Evolutionary conservation across 2,888 invertebrate species (phyloP).

Genomic region (Trissoscelio sp.): DNA sequence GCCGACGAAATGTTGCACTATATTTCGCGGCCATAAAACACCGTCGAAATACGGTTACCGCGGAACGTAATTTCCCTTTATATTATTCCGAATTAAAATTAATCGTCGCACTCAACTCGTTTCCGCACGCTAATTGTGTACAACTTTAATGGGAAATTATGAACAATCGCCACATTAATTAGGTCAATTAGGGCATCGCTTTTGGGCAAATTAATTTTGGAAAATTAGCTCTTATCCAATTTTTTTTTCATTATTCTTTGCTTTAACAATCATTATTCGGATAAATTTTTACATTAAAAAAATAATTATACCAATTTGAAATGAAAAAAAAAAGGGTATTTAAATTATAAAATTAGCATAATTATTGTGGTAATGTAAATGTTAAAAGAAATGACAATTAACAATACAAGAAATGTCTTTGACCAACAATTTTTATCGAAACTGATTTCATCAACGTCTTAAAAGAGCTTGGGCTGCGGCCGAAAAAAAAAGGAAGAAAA

Average conservation of each 20-base stretch:
- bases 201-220: slow-evolving; percentile 13
- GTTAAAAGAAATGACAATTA: slow-evolving; percentile 5
- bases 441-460: slow-evolving; percentile 60
- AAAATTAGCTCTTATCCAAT: slow-evolving; percentile 1
- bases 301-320: background rate
- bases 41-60: slow-evolving; percentile 40
- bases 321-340: background rate
- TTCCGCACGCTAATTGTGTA: slow-evolving; percentile 38
- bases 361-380: slow-evolving; percentile 10
- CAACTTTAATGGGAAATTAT: slow-evolving; percentile 46
- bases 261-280: no score
- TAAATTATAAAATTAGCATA: no score
- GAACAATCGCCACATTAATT: slow-evolving; percentile 44
- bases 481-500: slow-evolving; percentile 39
- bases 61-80: slow-evolving; percentile 37
- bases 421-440: slow-evolving; percentile 46
- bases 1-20: slow-evolving; percentile 8
- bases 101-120: slow-evolving; percentile 42
- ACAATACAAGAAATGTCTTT: slow-evolving; percentile 48
- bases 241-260: no score
- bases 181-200: slow-evolving; percentile 24
- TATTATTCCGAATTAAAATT: slow-evolving; percentile 54
- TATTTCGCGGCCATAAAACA: slow-evolving; percentile 27
- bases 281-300: no score
- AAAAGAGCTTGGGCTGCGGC: slow-evolving; percentile 33